phyloP scores from a whole-genome alignment of 2,797 vertebrate species.

The Pterois miles region DNA sequence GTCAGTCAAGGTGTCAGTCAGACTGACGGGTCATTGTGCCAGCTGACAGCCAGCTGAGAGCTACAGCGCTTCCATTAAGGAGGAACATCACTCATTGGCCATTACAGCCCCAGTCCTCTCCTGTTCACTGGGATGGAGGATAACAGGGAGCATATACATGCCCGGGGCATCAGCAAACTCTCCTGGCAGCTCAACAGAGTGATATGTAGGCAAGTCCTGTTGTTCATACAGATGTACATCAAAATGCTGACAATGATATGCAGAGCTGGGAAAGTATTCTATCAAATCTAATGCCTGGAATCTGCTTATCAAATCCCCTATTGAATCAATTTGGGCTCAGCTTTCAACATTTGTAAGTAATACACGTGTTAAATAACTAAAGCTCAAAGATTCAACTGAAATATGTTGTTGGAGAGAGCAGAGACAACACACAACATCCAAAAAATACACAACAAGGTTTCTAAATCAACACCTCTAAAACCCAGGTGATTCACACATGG shows the following conservation, averaged over 20 bases:
- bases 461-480: too few relatives aligned
- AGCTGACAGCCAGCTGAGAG: conserved; percentile 68
- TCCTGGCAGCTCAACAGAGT: background rate
- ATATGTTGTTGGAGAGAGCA: background rate
- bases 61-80: conserved; percentile 72
- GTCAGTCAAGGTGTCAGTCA: conserved; percentile 68
- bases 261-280: background rate
- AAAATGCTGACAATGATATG: background rate
- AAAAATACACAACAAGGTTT: too few relatives aligned
- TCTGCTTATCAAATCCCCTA: too few relatives aligned
- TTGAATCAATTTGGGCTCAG: background rate
- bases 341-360: background rate
- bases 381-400: too few relatives aligned
- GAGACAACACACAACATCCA: too few relatives aligned
- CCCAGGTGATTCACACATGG: too few relatives aligned
- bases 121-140: conserved; percentile 27
- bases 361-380: background rate
- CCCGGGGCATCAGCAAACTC: background rate
- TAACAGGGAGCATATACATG: conserved; percentile 17
- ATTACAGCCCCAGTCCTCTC: conserved; percentile 35
- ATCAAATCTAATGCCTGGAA: background rate
- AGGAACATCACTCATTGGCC: conserved; percentile 62
- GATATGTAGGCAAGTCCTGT: background rate
- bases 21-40: conserved; percentile 64
- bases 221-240: conserved; percentile 8